Conservation (phyloP, 2,113 vertebrate genomes). For the Cinclus mexicanus region DNA sequence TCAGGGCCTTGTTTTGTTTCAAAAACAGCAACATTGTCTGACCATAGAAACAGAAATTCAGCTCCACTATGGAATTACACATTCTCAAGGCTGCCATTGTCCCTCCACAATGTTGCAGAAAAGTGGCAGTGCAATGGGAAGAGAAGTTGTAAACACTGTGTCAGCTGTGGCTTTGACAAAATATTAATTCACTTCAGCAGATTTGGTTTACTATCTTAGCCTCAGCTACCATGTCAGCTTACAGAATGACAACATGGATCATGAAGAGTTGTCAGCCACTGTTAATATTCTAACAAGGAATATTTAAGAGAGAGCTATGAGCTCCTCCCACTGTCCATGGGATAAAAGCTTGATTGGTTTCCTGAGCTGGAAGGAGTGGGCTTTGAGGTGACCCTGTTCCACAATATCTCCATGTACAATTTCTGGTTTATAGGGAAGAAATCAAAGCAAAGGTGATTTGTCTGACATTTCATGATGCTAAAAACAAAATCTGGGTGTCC, state of each 20-base stretch:
- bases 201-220: neutral
- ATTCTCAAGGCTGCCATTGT: neutral
- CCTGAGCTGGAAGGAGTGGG: neutral
- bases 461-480: neutral
- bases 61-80: neutral
- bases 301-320: neutral
- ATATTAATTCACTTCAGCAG: neutral
- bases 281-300: neutral
- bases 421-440: neutral
- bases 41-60: neutral
- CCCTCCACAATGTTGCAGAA: neutral
- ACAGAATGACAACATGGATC: neutral
- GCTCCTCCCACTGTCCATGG: neutral
- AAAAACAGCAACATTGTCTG: neutral
- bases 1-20: neutral
- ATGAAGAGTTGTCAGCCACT: neutral
- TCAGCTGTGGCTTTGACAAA: neutral
- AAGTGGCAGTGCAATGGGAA: neutral
- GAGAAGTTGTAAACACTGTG: neutral
- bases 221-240: neutral
- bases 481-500: neutral
- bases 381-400: neutral
- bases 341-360: neutral
- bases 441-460: neutral
- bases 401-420: neutral